A percentile compares a stretch with the other conserved stretches of the same genome.
These are phyloP conservation scores for Thalassarche chlororhynchos DNA, from an alignment of 2,113 vertebrate genomes.

Conservation along the genomic window DNA sequence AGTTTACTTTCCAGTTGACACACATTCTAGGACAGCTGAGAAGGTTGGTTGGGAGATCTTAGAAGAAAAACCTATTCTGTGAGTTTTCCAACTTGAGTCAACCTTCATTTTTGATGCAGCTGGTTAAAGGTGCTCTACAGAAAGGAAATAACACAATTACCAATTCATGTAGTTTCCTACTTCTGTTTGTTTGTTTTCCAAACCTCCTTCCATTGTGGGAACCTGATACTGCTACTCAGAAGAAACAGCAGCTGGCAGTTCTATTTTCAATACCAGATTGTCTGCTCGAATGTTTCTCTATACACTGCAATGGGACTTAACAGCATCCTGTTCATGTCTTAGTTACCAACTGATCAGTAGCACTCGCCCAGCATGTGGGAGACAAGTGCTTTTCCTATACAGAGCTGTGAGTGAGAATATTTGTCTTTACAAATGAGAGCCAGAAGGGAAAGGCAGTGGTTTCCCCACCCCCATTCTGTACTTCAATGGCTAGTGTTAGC, in stretches of 20 bases:
- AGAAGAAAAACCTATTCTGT: background rate
- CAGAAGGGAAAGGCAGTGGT: background rate
- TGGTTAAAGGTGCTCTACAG: background rate
- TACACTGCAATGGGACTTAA: background rate
- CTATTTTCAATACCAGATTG: background rate
- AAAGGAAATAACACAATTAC: background rate
- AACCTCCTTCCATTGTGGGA: background rate
- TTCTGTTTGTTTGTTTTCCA: background rate
- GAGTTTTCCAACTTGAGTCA: background rate
- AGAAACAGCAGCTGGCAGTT: background rate
- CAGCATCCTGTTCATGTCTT: background rate
- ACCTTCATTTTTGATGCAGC: background rate
- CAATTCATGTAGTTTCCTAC: background rate
- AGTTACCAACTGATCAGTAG: background rate
- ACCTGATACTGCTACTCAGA: background rate
- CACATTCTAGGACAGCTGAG: background rate
- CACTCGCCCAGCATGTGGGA: background rate
- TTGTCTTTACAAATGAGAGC: background rate
- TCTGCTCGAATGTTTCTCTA: background rate
- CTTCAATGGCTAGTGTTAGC: background rate
- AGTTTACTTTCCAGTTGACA: background rate
- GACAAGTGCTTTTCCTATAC: background rate
- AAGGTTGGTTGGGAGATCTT: background rate
- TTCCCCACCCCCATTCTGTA: background rate
- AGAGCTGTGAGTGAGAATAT: background rate